phyloP scores from a whole-genome alignment of 2,797 vertebrate genomes.

The Valencia hispanica region DNA sequence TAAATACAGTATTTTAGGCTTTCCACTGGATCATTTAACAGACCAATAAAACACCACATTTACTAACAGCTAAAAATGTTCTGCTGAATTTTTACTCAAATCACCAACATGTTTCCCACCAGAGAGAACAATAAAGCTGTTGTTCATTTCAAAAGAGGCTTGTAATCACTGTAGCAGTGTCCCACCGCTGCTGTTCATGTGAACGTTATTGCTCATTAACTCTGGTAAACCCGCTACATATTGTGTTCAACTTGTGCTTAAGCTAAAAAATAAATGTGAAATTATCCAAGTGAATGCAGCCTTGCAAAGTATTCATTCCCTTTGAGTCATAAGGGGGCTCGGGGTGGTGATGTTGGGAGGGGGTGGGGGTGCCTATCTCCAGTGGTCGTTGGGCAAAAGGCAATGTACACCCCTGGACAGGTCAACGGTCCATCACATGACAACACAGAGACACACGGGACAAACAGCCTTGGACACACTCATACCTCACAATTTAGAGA shows the following conservation, averaged over 20 bases:
- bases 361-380: no score
- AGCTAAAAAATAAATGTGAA: not conserved
- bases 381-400: no score
- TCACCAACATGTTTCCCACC: conserved; percentile 27
- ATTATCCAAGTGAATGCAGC: not conserved
- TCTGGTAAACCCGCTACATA: conserved; percentile 6
- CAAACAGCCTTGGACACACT: no score
- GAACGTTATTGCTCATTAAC: conserved; percentile 15
- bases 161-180: conserved; percentile 17
- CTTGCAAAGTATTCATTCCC: not conserved
- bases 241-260: not conserved
- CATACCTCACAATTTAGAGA: no score
- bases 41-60: not conserved
- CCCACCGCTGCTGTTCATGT: conserved; percentile 5
- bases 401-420: no score
- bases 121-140: conserved; percentile 39
- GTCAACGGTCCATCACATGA: no score
- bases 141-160: conserved; percentile 25
- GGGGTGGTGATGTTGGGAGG: no score
- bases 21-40: not conserved
- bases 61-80: not conserved
- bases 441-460: no score
- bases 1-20: not conserved
- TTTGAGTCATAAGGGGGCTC: no score
- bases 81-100: not conserved